A percentile compares a stretch with the other conserved stretches of the same genome.
phyloP scores from a whole-genome alignment of 2,113 vertebrate species.

The Melanotaenia duboulayi region DNA sequence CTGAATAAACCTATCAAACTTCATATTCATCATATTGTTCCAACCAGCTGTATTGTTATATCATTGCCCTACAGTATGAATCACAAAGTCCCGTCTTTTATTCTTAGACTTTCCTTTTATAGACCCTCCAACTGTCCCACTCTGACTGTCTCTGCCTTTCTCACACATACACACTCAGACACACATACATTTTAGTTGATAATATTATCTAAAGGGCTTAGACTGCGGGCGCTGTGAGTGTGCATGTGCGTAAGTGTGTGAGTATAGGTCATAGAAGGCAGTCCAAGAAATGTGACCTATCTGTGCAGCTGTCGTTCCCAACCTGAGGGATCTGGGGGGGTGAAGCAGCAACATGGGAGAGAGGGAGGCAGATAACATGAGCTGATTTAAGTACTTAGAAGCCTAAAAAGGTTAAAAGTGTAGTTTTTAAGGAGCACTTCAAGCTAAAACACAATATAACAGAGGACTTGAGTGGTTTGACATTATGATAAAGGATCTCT shows the following conservation, averaged over 20 bases:
- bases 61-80: constrained; percentile 43
- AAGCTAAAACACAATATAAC: background rate
- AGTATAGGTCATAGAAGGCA: constrained; percentile 56
- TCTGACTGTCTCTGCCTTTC: constrained; percentile 34
- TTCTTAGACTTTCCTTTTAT: constrained; percentile 68
- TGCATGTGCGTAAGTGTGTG: constrained; percentile 28
- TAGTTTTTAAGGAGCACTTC: background rate
- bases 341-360: constrained; percentile 26
- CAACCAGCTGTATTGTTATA: constrained; percentile 31
- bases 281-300: constrained; percentile 75
- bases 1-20: background rate
- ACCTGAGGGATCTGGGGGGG: constrained; percentile 53
- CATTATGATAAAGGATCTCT: constrained; percentile 35
- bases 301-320: constrained; percentile 78
- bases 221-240: constrained; percentile 16
- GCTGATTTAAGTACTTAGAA: constrained; percentile 22
- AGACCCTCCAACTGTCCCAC: constrained; percentile 57
- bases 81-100: constrained; percentile 46
- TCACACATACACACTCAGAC: constrained; percentile 15
- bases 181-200: constrained; percentile 40
- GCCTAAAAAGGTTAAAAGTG: constrained; percentile 23
- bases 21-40: background rate
- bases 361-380: constrained; percentile 39
- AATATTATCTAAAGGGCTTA: constrained; percentile 51
- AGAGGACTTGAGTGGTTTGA: constrained; percentile 43